These are phyloP conservation scores for Cetonia aurata DNA, from an alignment of 2,888 invertebrate species.

Conservation along the genomic window DNA sequence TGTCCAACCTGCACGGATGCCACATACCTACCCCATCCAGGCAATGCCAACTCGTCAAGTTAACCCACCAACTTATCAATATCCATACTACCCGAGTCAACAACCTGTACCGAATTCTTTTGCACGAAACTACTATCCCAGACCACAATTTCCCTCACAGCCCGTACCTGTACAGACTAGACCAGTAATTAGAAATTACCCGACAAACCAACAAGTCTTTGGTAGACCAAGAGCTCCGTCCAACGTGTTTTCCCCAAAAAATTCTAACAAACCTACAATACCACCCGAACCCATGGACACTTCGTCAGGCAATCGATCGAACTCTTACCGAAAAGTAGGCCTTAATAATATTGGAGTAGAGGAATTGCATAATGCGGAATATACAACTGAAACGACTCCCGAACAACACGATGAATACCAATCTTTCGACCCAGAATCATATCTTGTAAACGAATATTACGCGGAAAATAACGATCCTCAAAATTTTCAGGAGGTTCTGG, in stretches of 20 bases:
- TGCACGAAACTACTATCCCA: background rate
- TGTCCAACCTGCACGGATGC: background rate
- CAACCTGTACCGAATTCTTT: background rate
- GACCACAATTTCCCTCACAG: conserved; percentile 4
- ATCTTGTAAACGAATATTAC: too few relatives aligned
- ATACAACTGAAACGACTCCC: too few relatives aligned
- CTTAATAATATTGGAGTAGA: background rate
- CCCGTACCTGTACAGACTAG: background rate
- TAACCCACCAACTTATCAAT: too few relatives aligned
- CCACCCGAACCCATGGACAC: conserved; percentile 4
- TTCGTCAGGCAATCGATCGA: background rate
- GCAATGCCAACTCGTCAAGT: background rate
- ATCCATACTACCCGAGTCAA: background rate
- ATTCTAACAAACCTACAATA: background rate
- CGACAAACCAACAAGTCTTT: background rate
- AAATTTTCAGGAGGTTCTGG: too few relatives aligned
- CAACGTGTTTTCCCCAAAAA: background rate
- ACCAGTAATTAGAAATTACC: background rate
- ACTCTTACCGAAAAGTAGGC: background rate
- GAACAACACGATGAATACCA: too few relatives aligned
- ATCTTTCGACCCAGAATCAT: too few relatives aligned
- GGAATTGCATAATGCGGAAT: background rate
- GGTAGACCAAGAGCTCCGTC: background rate
- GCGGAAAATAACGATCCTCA: too few relatives aligned
- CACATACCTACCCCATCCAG: background rate